These are phyloP conservation scores for Euwallacea similis DNA, from an alignment of 1,140 invertebrate species.

Conservation along the genomic window DNA sequence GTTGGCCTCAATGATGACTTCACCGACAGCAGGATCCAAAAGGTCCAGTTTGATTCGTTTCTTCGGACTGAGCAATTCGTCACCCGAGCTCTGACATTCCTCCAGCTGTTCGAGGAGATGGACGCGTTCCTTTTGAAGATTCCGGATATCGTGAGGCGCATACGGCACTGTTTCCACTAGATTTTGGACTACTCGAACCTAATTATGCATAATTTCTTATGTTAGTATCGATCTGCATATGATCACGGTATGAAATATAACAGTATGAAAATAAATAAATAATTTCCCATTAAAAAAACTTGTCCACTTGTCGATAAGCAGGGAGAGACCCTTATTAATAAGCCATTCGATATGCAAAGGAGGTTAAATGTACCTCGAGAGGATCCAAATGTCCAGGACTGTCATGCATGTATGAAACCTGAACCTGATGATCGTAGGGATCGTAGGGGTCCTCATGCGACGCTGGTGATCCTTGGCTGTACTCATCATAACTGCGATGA, in stretches of 20 bases:
- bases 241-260: neutral
- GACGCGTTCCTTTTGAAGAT: constrained; percentile 71
- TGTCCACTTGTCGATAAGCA: too few relatives aligned
- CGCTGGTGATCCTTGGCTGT: constrained; percentile 64
- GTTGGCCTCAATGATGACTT: constrained; percentile 53
- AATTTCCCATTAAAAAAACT: too few relatives aligned
- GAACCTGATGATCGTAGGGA: constrained; percentile 52
- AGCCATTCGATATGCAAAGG: too few relatives aligned
- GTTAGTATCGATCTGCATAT: neutral
- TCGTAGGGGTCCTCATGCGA: constrained; percentile 64
- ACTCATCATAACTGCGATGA: constrained; percentile 65
- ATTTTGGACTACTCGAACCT: constrained; percentile 29
- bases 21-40: constrained; percentile 55
- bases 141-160: constrained; percentile 62
- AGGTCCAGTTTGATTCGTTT: constrained; percentile 66
- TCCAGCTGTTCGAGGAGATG: constrained; percentile 72
- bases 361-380: constrained; percentile 30
- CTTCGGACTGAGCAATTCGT: constrained; percentile 66
- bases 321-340: too few relatives aligned
- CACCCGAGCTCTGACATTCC: constrained; percentile 71
- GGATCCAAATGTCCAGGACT: constrained; percentile 48
- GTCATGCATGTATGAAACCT: constrained; percentile 28
- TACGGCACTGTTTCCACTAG: constrained; percentile 38
- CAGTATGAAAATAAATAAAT: neutral
- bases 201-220: neutral